A percentile compares a stretch with the other conserved stretches of the same genome.
phyloP scores from a whole-genome alignment of 2,888 invertebrate species.

The Caenorhabditis doughertyi region DNA sequence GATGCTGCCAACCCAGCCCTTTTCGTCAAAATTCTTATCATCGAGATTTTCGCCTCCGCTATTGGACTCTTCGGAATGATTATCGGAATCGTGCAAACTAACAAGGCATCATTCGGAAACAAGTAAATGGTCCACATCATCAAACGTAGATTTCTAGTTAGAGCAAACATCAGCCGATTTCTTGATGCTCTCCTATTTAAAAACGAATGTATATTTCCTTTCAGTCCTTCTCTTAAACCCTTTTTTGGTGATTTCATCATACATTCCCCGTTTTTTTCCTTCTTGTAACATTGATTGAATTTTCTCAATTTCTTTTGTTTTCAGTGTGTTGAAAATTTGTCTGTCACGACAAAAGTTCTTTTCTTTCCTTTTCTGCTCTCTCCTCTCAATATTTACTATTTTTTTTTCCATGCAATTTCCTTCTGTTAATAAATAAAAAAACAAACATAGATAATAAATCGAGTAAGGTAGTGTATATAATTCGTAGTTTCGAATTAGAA shows the following conservation, averaged over 20 bases:
- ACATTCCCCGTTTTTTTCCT: constrained; percentile 48
- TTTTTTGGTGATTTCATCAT: constrained; percentile 44
- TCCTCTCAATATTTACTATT: constrained; percentile 4
- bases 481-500: constrained; percentile 43
- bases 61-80: constrained; percentile 99
- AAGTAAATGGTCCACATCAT: constrained; percentile 47
- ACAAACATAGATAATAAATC: background rate
- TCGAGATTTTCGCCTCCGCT: constrained; percentile 99
- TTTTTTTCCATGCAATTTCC: constrained; percentile 19
- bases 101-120: constrained; percentile 76
- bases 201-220: constrained; percentile 55
- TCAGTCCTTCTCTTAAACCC: constrained; percentile 15
- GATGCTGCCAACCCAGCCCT: constrained; percentile 97
- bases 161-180: constrained; percentile 34
- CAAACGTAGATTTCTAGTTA: constrained; percentile 26
- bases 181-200: constrained; percentile 23
- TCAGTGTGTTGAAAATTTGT: constrained; percentile 48
- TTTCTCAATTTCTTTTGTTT: constrained; percentile 31
- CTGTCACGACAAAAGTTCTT: constrained; percentile 50
- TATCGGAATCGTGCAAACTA: constrained; percentile 89
- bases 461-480: background rate
- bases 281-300: constrained; percentile 49
- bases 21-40: constrained; percentile 98
- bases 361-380: constrained; percentile 3
- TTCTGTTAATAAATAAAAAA: constrained; percentile 52